These are phyloP conservation scores for Myopa tessellatipennis DNA, from an alignment of 2,888 invertebrate genomes.

Conservation along the genomic window DNA sequence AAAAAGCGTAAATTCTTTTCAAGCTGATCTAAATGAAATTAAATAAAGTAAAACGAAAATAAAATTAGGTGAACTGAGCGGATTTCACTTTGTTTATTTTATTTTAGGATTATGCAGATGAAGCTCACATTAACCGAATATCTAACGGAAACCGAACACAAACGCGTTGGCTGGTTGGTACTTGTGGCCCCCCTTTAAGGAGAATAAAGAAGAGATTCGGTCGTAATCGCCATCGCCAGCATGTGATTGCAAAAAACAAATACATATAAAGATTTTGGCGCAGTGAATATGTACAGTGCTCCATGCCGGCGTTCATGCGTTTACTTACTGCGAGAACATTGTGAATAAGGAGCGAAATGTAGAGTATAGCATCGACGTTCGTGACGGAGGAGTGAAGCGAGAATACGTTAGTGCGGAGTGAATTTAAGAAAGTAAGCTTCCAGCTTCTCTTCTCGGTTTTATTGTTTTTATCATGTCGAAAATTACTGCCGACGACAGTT, in stretches of 20 bases:
- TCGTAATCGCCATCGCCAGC: background rate
- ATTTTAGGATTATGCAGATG: constrained; percentile 52
- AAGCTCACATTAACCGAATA: constrained; percentile 41
- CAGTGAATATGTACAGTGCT: constrained; percentile 14
- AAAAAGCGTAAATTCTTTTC: too few relatives aligned
- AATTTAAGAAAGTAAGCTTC: constrained; percentile 51
- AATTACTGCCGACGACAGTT: background rate
- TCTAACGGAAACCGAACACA: background rate
- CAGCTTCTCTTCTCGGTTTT: background rate
- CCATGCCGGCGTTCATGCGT: background rate
- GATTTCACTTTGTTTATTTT: constrained; percentile 50
- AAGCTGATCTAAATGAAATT: constrained; percentile 44
- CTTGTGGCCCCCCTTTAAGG: too few relatives aligned
- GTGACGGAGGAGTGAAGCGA: background rate
- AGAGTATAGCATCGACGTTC: too few relatives aligned
- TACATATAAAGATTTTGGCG: constrained; percentile 27
- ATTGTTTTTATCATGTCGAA: background rate
- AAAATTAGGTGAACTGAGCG: constrained; percentile 54
- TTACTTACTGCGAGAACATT: background rate
- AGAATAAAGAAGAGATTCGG: too few relatives aligned
- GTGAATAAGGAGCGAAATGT: too few relatives aligned
- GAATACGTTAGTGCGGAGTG: constrained; percentile 48
- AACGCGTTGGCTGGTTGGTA: background rate
- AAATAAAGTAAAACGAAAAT: constrained; percentile 54
- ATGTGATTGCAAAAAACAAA: constrained; percentile 25